Base-by-base conservation (phyloP, 2,113 vertebrate genomes). In the Morone chrysops region DNA sequence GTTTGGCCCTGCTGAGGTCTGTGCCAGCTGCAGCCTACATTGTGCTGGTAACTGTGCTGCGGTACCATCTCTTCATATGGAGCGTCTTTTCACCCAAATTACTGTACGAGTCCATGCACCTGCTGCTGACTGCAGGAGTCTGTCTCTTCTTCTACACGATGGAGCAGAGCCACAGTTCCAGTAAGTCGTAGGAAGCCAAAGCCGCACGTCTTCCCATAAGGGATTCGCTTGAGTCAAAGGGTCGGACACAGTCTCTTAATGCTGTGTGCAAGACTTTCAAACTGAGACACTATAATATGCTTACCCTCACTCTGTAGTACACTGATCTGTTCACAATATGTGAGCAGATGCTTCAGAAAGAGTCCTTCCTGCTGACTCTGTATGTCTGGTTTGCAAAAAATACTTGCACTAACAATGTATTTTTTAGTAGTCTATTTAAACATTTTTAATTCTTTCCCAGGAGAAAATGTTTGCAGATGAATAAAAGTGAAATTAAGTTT, bases 1-100 rank as follows among this genome's bases (percentile, higher is more conserved):
- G 97, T 90, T 95, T 98, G 0, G 98, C 96, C 0, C 84, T 99
- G 48, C 87, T 98, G 48, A 92, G 96, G 20, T 97, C 97, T 0
- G 78, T 97, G 47, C 97, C 98, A 0, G 94, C 95, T 0, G 95
- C 95, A 0, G 78, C 94, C 18, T 99, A 99, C 78, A 80, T 99
- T 10, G 71, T 98, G 59, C 78, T 99, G 91, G 95, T 98, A 17
- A 99, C 97, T 0, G 91, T 91, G 11, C 95, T 99, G 82, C 97
- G 98, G n/a, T 98, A 99, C 85, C 98, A 99, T 86, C 94, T 99
- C 53, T 99, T 99, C 91, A 98, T 99, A 87, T 99, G 98, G 98
- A 99, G 98, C 0, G 98, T 99, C 56, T 99, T 99, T 90, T 99
- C 98, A 0, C 98, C 98, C 1, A 99, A 99, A 84, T 94, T 99